A percentile compares a stretch with the other conserved stretches of the same genome.
phyloP scores from a whole-genome alignment of 1,140 invertebrate species.

The Drosophila bocki region DNA sequence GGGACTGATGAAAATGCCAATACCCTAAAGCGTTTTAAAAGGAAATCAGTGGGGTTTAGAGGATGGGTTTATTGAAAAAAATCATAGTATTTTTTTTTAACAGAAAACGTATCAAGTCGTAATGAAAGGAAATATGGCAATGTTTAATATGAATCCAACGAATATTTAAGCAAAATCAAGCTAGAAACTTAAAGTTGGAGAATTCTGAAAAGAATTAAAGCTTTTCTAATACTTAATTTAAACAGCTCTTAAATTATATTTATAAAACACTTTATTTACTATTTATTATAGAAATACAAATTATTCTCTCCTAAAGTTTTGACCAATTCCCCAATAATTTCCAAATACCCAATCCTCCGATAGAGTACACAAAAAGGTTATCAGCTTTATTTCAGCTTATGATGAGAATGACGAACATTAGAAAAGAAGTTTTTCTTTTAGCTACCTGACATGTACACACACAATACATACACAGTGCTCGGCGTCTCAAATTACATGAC shows the following conservation, averaged over 20 bases:
- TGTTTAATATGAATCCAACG: background rate
- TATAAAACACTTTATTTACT: background rate
- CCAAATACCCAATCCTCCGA: background rate
- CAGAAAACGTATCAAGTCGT: background rate
- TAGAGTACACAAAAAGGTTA: slow-evolving; percentile 52
- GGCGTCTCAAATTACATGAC: slow-evolving; percentile 67
- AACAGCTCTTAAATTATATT: background rate
- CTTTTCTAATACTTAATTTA: background rate
- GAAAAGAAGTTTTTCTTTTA: slow-evolving; percentile 48
- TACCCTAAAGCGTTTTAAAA: slow-evolving; percentile 10
- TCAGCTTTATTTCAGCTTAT: slow-evolving; percentile 62
- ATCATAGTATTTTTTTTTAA: background rate
- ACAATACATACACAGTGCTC: background rate
- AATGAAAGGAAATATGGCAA: background rate
- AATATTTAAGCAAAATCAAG: background rate
- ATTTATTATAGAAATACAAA: too few species aligned
- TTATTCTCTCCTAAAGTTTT: background rate
- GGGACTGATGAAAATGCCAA: slow-evolving; percentile 3
- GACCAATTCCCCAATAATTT: background rate
- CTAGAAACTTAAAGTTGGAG: background rate
- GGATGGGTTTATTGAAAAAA: background rate
- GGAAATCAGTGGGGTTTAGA: background rate
- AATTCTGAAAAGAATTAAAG: background rate
- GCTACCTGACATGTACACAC: slow-evolving; percentile 45
- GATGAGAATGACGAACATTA: slow-evolving; percentile 68